Percentiles rank a stretch among this genome's conserved stretches.
These are phyloP conservation scores for Coenonympha arcania DNA, from an alignment of 2,888 invertebrate genomes.

Conservation along the genomic window DNA sequence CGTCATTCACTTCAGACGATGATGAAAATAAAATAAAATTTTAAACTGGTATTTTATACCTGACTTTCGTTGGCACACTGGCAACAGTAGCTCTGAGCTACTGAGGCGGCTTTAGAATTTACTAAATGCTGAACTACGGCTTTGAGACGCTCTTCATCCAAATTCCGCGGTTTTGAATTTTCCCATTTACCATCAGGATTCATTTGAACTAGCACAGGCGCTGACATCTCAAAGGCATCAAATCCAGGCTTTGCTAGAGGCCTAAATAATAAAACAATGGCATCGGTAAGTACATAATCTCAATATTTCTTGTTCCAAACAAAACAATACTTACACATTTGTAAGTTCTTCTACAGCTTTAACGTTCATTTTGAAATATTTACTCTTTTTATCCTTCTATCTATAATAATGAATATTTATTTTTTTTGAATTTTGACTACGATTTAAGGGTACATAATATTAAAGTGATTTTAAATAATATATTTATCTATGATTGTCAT, in stretches of 20 bases:
- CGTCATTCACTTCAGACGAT: no score
- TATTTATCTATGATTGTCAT: no score
- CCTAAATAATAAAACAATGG: no score
- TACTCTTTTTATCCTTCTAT: not conserved
- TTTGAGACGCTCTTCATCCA: slow-evolving; percentile 51
- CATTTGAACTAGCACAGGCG: slow-evolving; percentile 50
- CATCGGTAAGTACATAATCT: no score
- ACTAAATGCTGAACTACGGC: slow-evolving; percentile 51
- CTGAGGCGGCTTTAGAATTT: slow-evolving; percentile 46
- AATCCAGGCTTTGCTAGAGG: slow-evolving; percentile 48
- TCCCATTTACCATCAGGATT: slow-evolving; percentile 62
- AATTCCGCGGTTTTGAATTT: slow-evolving; percentile 40
- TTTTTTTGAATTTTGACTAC: not conserved
- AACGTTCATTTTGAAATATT: slow-evolving; percentile 34
- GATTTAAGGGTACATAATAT: no score
- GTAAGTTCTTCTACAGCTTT: slow-evolving; percentile 39
- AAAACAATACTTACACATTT: slow-evolving; percentile 48
- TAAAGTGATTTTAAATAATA: no score
- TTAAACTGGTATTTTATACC: no score
- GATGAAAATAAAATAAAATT: no score
- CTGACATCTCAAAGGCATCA: slow-evolving; percentile 44
- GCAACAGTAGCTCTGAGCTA: slow-evolving; percentile 58
- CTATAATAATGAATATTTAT: not conserved
- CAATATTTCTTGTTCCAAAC: no score
- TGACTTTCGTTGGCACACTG: slow-evolving; percentile 49